Evolutionary conservation across 2,888 invertebrate species (phyloP), one percentile per base, ranked within the genome.

Genomic region (Eupithecia abbreviata): DNA sequence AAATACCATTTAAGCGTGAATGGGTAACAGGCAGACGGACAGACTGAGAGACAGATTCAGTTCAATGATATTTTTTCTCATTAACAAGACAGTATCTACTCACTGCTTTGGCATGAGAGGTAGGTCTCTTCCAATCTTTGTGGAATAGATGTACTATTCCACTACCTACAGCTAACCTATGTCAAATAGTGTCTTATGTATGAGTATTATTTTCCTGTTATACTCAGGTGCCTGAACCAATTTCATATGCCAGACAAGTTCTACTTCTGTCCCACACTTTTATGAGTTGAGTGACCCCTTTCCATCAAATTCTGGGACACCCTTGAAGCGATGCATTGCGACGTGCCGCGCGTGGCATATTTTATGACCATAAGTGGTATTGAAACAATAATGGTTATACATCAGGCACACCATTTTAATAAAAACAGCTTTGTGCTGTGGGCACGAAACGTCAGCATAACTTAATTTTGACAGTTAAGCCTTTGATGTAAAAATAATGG

Each of bases 281-380:
- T 62, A 62, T 62, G 30, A 62, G 62, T 12, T 4, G 62, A 62
- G 62, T 62, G 62, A 62, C 62, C 62, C 30, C 62, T 62, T 43
- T 68, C 43, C 67, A 18, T 15, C 43, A 45, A 45, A 69, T 45
- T 47, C 69, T 30, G 47, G 69, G 69, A 69, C 69, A 69, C 69
- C 69, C 69, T 69, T 47, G 10, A 69, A 10, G 42, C 68, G 9
- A 68, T n/a, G 66, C 72, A 73, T 41, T 72, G 65, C 41, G 2
- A 73, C 68, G 55, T 55, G 77, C 68, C 77, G 71, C 66, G 74
- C 77, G 74, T 62, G 74, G 62, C 72, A 77, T 77, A 77, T 74
- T 67, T 74, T 74, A 68, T 74, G 42, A 71, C 58, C 55, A 7
- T 72, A 76, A 70, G 55, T 68, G 62, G 65, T 62, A 77, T 74